Percentiles rank a stretch among this genome's conserved stretches.
Evolutionary conservation across 2,888 invertebrate species (phyloP).

Genomic region (Caenorhabditis sp.): DNA sequence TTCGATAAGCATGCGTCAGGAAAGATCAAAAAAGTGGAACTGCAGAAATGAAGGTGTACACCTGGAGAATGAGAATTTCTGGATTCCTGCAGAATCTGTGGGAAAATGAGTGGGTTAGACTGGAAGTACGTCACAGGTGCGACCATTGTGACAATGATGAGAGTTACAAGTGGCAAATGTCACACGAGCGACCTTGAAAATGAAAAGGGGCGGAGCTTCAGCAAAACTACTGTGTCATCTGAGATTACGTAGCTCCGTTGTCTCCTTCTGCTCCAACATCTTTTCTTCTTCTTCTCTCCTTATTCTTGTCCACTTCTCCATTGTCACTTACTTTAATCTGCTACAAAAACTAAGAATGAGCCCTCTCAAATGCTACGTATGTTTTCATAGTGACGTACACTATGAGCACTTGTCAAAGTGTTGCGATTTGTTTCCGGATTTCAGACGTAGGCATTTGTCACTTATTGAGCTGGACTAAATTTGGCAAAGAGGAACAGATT

Average conservation of each 20-base stretch:
- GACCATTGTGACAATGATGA: slow-evolving; percentile 23
- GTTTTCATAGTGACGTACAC: slow-evolving; percentile 42
- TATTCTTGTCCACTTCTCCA: neutral
- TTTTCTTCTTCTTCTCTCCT: slow-evolving; percentile 4
- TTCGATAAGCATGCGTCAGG: neutral
- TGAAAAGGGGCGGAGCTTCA: slow-evolving; percentile 15
- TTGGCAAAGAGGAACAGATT: slow-evolving; percentile 23
- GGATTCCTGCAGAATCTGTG: slow-evolving; percentile 12
- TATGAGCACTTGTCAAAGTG: slow-evolving; percentile 16
- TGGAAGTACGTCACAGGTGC: slow-evolving; percentile 14
- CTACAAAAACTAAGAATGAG: slow-evolving; percentile 45
- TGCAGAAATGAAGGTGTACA: neutral
- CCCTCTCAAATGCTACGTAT: slow-evolving; percentile 38
- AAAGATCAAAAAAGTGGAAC: slow-evolving; percentile 32
- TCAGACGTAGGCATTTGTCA: slow-evolving; percentile 29
- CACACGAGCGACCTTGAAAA: slow-evolving; percentile 18
- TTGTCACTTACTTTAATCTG: slow-evolving; percentile 55
- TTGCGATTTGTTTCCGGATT: slow-evolving; percentile 31
- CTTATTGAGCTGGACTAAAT: slow-evolving; percentile 3
- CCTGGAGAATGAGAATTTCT: neutral
- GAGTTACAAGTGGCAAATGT: neutral
- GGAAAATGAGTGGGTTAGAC: slow-evolving; percentile 5
- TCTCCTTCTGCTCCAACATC: slow-evolving; percentile 1
- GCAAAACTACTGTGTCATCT: slow-evolving; percentile 48
- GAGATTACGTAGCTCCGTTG: slow-evolving; percentile 43